phyloP scores from a whole-genome alignment of 2,113 vertebrate genomes.

The Capreolus pygargus region DNA sequence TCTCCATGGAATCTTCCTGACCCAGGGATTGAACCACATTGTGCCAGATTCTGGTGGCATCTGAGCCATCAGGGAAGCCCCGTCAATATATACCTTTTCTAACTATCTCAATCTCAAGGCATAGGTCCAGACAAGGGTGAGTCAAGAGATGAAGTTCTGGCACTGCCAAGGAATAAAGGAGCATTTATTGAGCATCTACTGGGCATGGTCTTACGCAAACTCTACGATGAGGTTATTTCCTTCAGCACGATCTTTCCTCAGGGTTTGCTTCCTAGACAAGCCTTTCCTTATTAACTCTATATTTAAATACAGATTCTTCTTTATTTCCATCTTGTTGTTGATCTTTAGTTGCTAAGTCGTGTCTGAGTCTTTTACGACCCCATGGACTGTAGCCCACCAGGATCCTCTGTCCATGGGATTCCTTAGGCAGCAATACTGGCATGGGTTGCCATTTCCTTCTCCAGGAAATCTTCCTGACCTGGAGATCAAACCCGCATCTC shows the following conservation, averaged over 20 bases:
- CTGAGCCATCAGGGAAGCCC: neutral
- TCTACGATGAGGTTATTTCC: neutral
- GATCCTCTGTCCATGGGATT: neutral
- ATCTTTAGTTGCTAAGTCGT: neutral
- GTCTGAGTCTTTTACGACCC: neutral
- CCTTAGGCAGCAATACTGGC: neutral
- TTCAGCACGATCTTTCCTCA: neutral
- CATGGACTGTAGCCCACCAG: neutral
- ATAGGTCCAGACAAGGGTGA: neutral
- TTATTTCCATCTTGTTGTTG: neutral
- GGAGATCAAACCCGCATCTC: neutral
- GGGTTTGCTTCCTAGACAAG: neutral
- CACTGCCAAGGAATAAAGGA: neutral
- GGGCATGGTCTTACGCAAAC: neutral
- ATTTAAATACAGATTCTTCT: neutral
- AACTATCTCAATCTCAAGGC: neutral
- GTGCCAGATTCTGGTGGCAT: neutral
- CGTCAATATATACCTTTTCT: neutral
- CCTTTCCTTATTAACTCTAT: neutral
- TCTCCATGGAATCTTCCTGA: neutral
- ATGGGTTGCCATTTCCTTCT: neutral
- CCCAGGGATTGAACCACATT: neutral
- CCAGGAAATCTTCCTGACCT: neutral
- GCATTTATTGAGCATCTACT: neutral
- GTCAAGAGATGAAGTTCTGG: neutral